These are phyloP conservation scores for Xiphorhynchus elegans DNA, from an alignment of 2,113 vertebrate species.

Conservation along the genomic window DNA sequence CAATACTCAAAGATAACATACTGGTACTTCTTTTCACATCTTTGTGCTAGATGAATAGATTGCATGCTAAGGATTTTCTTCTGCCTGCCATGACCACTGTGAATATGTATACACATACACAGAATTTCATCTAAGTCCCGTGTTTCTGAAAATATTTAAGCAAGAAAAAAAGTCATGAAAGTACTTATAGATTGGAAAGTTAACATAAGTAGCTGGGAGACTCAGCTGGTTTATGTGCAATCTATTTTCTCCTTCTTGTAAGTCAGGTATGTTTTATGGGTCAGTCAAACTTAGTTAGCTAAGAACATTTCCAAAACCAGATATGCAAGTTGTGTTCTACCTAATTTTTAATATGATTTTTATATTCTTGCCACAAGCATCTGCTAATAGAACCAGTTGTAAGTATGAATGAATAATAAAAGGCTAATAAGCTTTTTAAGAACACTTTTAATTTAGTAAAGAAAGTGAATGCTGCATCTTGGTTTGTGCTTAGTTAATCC, in stretches of 20 bases:
- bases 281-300: neutral
- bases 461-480: neutral
- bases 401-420: neutral
- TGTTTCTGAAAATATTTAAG: neutral
- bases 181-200: neutral
- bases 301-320: neutral
- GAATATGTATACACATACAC: neutral
- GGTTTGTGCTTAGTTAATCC: slow-evolving; percentile 23
- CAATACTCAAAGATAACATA: neutral
- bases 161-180: neutral
- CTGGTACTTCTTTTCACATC: neutral
- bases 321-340: neutral
- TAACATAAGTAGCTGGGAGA: neutral
- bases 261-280: neutral
- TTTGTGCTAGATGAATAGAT: neutral
- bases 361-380: neutral
- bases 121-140: neutral
- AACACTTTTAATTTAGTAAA: neutral
- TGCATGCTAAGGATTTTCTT: neutral
- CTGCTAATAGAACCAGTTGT: neutral
- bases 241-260: neutral
- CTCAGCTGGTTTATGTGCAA: neutral
- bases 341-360: neutral
- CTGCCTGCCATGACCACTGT: neutral
- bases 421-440: neutral